Evolutionary conservation across 2,113 vertebrate genomes (phyloP).

Genomic region (Abramis brama): DNA sequence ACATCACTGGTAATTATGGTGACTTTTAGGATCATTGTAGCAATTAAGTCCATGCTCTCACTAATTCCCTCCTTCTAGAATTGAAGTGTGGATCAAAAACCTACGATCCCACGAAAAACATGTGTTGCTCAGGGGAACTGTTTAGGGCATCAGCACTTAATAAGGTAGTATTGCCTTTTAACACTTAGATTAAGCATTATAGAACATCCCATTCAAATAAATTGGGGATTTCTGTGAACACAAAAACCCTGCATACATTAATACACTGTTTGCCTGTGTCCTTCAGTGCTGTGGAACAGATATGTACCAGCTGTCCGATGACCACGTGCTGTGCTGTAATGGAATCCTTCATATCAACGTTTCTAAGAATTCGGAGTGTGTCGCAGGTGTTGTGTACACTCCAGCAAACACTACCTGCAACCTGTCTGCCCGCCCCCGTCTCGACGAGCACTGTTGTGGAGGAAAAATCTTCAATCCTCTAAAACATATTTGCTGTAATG

Average conservation of each 20-base stretch:
- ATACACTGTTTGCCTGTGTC: background rate
- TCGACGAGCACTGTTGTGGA: conserved; percentile 43
- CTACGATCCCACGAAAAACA: background rate
- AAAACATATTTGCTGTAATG: conserved; percentile 46
- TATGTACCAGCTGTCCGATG: background rate
- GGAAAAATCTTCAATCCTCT: background rate
- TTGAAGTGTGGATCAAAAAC: background rate
- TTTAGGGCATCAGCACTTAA: background rate
- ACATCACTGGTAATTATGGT: background rate
- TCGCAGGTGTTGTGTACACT: background rate
- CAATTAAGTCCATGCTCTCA: background rate
- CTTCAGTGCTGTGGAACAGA: conserved; percentile 32
- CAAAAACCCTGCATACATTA: background rate
- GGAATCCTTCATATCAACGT: background rate
- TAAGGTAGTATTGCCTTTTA: background rate
- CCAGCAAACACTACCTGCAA: background rate
- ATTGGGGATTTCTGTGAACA: background rate
- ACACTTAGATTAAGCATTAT: background rate
- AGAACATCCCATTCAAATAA: background rate
- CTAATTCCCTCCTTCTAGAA: background rate
- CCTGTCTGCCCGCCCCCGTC: background rate
- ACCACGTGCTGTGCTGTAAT: conserved; percentile 31
- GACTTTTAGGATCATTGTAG: background rate
- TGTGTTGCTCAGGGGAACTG: background rate
- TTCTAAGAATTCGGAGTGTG: background rate